These are phyloP conservation scores for Chironex yamaguchii DNA, from an alignment of 30 jellyfish, hydroid and myxozoan species.

Conservation along the genomic window DNA sequence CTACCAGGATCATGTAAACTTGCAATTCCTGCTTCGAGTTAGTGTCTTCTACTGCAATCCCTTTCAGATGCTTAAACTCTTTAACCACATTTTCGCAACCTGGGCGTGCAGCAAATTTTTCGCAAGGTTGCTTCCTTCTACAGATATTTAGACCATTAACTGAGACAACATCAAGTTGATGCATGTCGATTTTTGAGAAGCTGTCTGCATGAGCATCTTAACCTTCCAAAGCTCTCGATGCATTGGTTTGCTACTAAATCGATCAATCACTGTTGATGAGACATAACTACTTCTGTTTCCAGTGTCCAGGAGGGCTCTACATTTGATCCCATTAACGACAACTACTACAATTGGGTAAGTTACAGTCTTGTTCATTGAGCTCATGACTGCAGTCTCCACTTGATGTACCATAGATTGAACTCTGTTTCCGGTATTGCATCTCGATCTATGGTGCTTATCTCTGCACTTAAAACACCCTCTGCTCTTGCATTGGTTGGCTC, in stretches of 20 bases:
- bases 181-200: slow-evolving; percentile 21
- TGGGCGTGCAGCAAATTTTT: slow-evolving; percentile 31
- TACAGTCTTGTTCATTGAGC: neutral
- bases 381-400: slow-evolving; percentile 25
- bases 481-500: slow-evolving; percentile 66
- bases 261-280: neutral
- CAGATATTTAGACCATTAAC: too few species aligned
- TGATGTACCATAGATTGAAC: too few species aligned
- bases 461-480: slow-evolving; percentile 64
- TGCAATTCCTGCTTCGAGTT: slow-evolving; percentile 33
- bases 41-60: slow-evolving; percentile 40
- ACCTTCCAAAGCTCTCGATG: slow-evolving; percentile 52
- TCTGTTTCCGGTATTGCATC: slow-evolving; percentile 50
- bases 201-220: slow-evolving; percentile 57
- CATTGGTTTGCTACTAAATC: slow-evolving; percentile 6
- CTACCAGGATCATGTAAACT: slow-evolving; percentile 54
- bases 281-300: neutral
- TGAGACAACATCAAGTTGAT: slow-evolving; percentile 50
- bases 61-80: slow-evolving; percentile 63
- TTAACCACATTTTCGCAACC: slow-evolving; percentile 2
- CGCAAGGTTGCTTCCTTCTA: neutral
- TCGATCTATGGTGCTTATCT: slow-evolving; percentile 74
- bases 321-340: neutral
- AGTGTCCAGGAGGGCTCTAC: neutral
- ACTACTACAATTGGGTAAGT: neutral